phyloP scores from a whole-genome alignment of 1,140 invertebrate species.

The Thrips palmi region DNA sequence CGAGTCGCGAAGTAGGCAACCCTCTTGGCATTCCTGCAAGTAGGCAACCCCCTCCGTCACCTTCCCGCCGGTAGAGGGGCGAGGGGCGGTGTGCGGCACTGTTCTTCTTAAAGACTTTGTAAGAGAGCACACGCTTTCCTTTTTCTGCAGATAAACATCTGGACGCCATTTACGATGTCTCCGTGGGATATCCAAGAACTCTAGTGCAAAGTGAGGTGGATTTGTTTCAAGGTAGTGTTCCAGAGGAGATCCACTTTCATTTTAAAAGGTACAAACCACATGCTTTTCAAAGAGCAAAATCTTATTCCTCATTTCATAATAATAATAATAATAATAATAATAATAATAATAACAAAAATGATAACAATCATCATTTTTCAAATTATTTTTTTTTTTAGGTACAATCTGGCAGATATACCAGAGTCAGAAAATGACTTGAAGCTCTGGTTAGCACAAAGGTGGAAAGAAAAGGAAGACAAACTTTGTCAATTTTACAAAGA shows the following conservation, averaged over 20 bases:
- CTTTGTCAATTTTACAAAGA: conserved; percentile 36
- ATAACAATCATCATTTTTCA: neutral
- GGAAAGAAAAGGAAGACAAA: conserved; percentile 46
- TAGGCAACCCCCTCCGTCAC: no score
- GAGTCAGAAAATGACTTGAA: conserved; percentile 33
- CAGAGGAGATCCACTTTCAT: conserved; percentile 52
- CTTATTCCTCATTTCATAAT: conserved; percentile 4
- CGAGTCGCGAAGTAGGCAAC: no score
- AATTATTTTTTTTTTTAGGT: conserved; percentile 23
- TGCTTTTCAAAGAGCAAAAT: conserved; percentile 1
- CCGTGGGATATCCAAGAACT: conserved; percentile 49
- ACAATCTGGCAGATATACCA: conserved; percentile 35
- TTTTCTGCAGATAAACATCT: conserved; percentile 31
- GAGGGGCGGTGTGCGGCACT: no score
- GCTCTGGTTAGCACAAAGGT: conserved; percentile 48
- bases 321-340: conserved; percentile 2
- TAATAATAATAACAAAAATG: no score
- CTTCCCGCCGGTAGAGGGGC: no score
- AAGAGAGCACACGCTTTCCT: conserved; percentile 4
- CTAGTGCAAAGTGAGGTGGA: conserved; percentile 50
- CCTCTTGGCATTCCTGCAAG: no score
- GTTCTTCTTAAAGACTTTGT: conserved; percentile 5
- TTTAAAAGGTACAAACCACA: conserved; percentile 44
- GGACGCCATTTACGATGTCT: conserved; percentile 59
- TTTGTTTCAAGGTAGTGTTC: conserved; percentile 41